Evolutionary conservation across 2,113 vertebrate species (phyloP).

Genomic region (Okapia johnstoni): DNA sequence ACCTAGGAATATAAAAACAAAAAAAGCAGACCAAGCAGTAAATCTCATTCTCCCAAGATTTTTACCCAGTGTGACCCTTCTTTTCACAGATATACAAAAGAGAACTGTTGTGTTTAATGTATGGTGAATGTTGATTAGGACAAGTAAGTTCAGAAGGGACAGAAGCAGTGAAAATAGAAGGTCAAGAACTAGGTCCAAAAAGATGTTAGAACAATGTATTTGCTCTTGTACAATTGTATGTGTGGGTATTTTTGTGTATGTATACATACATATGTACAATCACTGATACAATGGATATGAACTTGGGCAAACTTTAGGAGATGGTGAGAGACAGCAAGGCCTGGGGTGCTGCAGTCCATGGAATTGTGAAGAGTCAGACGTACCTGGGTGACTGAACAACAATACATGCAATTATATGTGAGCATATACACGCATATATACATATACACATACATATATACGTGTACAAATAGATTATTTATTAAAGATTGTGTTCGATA

Average conservation of each 20-base stretch:
- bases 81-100: background rate
- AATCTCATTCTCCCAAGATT: background rate
- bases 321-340: background rate
- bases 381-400: background rate
- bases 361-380: accelerated
- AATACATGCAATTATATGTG: background rate
- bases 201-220: background rate
- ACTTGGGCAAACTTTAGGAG: background rate
- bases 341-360: background rate
- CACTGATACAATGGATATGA: background rate
- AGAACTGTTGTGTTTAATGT: background rate
- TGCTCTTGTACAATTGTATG: background rate
- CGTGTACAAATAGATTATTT: background rate
- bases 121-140: background rate
- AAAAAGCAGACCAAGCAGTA: background rate
- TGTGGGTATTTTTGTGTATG: background rate
- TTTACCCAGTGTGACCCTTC: background rate
- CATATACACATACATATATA: background rate
- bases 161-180: background rate
- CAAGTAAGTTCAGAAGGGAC: background rate
- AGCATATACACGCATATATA: background rate
- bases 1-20: background rate
- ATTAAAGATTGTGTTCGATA: background rate
- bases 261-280: background rate
- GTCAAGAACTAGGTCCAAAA: background rate